phyloP scores from a whole-genome alignment of 2,113 vertebrate species.

The Paraplagusia blochii region DNA sequence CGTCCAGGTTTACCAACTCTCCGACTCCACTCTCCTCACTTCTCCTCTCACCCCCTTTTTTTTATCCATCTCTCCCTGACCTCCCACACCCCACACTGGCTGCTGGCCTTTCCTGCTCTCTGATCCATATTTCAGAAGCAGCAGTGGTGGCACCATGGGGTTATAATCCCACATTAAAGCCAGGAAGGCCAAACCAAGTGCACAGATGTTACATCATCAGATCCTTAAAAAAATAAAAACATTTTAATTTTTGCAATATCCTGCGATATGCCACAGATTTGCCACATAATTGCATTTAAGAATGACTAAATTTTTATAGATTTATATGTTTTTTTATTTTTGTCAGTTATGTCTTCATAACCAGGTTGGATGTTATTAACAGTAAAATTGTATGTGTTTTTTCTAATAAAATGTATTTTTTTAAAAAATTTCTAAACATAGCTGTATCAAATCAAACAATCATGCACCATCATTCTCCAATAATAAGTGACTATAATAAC shows the following conservation, averaged over 20 bases:
- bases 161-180: conserved; percentile 76
- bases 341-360: not conserved
- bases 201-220: conserved; percentile 57
- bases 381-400: not conserved
- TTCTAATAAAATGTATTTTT: too few relatives aligned
- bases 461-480: conserved; percentile 14
- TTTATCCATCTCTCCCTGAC: too few relatives aligned
- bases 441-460: not conserved
- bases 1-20: too few relatives aligned
- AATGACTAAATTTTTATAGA: conserved; percentile 49
- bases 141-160: conserved; percentile 65
- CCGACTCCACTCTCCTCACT: too few relatives aligned
- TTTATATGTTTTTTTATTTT: conserved; percentile 6
- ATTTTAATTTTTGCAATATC: conserved; percentile 55
- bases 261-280: too few relatives aligned
- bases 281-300: too few relatives aligned
- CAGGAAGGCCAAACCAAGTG: conserved; percentile 47
- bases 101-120: conserved; percentile 72
- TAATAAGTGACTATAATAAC: conserved; percentile 70
- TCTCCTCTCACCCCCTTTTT: too few relatives aligned
- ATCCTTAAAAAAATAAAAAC: conserved; percentile 53
- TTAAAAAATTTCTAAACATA: not conserved
- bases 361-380: not conserved
- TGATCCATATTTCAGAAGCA: conserved; percentile 77
- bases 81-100: conserved; percentile 67